Conservation (phyloP, 2,888 invertebrate genomes). For the Sarcophaga caerulescens region DNA sequence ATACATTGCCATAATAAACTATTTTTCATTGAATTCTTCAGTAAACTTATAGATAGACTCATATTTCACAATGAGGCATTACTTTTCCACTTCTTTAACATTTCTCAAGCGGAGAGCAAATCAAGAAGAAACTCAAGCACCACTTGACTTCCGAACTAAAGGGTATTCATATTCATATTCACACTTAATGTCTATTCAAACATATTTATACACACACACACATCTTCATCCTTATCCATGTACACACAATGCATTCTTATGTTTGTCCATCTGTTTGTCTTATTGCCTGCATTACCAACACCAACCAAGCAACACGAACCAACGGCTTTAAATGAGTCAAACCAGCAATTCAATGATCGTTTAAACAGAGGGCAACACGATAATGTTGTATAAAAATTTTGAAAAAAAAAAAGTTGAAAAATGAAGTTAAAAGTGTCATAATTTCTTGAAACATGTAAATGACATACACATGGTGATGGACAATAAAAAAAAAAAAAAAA, state of each 20-base stretch:
- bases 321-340: slow-evolving; percentile 23
- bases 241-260: background rate
- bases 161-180: slow-evolving; percentile 48
- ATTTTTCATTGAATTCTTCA: background rate
- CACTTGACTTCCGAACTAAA: slow-evolving; percentile 55
- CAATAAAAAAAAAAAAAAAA: background rate
- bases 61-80: background rate
- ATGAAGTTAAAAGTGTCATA: slow-evolving; percentile 40
- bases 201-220: background rate
- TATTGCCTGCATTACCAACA: background rate
- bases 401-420: background rate
- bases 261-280: slow-evolving; percentile 10
- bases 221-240: too few species aligned
- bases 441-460: slow-evolving; percentile 42
- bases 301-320: background rate
- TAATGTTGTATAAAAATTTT: slow-evolving; percentile 10
- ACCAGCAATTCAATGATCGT: slow-evolving; percentile 27
- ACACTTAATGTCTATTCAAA: slow-evolving; percentile 37
- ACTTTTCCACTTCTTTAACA: background rate
- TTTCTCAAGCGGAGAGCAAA: slow-evolving; percentile 40
- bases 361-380: background rate
- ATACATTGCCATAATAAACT: too few species aligned
- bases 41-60: background rate
- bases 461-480: slow-evolving; percentile 8
- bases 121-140: slow-evolving; percentile 47